Evolutionary conservation across 2,797 vertebrate species (phyloP).

Genomic region (Myripristis jacobus): DNA sequence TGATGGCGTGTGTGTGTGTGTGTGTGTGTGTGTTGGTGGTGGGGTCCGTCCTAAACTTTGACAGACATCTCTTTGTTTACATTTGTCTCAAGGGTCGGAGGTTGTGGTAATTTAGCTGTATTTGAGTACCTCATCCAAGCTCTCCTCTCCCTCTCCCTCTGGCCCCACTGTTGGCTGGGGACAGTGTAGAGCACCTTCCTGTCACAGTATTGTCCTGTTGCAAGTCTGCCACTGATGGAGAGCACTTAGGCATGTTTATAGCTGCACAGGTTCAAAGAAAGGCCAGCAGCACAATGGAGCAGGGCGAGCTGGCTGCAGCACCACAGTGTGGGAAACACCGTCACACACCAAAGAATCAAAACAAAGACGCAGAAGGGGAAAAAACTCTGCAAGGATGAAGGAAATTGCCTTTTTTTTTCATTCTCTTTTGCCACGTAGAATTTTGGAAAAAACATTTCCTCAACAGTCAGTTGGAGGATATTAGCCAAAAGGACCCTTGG

Average conservation of each 20-base stretch:
- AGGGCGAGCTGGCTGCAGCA: slow-evolving; percentile 68
- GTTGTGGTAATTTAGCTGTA: slow-evolving; percentile 65
- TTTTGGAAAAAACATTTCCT: slow-evolving; percentile 73
- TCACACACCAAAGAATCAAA: slow-evolving; percentile 67
- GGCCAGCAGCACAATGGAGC: slow-evolving; percentile 80
- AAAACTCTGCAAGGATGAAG: slow-evolving; percentile 58
- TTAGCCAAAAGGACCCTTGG: slow-evolving; percentile 58
- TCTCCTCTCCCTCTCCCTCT: slow-evolving; percentile 40
- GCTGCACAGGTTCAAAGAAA: slow-evolving; percentile 81
- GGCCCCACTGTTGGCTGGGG: slow-evolving; percentile 40
- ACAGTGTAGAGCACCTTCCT: slow-evolving; percentile 76
- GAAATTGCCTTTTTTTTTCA: slow-evolving; percentile 55
- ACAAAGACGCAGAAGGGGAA: slow-evolving; percentile 62
- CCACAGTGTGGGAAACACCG: slow-evolving; percentile 74
- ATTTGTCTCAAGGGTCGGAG: slow-evolving; percentile 56
- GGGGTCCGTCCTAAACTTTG: slow-evolving; percentile 35
- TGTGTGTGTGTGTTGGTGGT: not conserved
- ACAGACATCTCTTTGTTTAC: slow-evolving; percentile 46
- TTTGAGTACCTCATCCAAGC: slow-evolving; percentile 64
- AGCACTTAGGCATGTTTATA: slow-evolving; percentile 81
- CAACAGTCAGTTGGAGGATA: slow-evolving; percentile 54
- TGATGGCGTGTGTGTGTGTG: slow-evolving; percentile 10
- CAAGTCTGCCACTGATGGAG: slow-evolving; percentile 74
- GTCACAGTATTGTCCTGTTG: slow-evolving; percentile 79
- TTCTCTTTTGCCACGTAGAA: slow-evolving; percentile 54